These are phyloP conservation scores for Clanis bilineata DNA, from an alignment of 2,888 invertebrate species.

Conservation along the genomic window DNA sequence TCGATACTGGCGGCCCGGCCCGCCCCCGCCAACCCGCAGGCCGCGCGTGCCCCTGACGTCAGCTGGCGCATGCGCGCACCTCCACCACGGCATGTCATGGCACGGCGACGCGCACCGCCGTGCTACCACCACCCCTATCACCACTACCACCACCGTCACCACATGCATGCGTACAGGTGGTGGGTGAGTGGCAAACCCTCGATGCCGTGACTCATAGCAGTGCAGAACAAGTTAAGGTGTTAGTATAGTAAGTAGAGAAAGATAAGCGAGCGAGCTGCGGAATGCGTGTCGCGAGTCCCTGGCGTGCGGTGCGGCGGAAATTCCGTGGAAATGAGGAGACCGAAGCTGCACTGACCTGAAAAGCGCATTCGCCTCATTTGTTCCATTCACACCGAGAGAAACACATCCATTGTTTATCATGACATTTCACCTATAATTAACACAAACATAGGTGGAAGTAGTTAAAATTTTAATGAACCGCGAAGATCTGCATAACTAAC, in stretches of 20 bases:
- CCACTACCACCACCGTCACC: not conserved
- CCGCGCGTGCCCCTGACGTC: constrained; percentile 20
- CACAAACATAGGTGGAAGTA: not conserved
- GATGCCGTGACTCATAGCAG: not conserved
- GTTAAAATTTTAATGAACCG: too few species aligned
- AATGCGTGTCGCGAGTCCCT: not conserved
- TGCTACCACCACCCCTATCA: not conserved
- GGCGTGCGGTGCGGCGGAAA: not conserved
- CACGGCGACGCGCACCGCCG: not conserved
- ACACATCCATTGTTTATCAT: not conserved
- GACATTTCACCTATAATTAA: not conserved
- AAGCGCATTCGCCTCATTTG: not conserved
- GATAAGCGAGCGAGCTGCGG: not conserved
- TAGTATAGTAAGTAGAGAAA: not conserved
- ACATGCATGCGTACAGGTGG: not conserved
- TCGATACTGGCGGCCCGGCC: constrained; percentile 75
- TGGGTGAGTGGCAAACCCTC: not conserved
- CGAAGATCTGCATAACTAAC: too few species aligned
- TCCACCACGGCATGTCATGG: constrained; percentile 14
- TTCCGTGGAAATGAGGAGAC: too few species aligned
- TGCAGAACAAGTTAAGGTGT: not conserved
- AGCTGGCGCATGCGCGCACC: constrained; percentile 16
- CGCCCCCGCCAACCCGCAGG: constrained; percentile 42
- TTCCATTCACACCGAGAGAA: not conserved
- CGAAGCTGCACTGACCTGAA: not conserved